Evolutionary conservation across 2,113 vertebrate species (phyloP).

Genomic region (Odocoileus hemionus): DNA sequence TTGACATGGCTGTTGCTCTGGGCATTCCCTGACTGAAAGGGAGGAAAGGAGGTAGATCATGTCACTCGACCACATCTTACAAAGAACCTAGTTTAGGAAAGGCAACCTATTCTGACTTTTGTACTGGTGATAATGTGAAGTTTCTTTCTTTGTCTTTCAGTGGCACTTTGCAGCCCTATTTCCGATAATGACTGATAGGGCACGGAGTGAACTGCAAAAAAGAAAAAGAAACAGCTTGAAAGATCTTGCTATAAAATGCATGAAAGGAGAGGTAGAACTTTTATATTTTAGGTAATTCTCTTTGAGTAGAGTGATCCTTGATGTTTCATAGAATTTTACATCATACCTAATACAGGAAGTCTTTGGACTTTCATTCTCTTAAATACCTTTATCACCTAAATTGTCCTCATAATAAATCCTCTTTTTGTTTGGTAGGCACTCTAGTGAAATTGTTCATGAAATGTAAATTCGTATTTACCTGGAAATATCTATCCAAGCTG

Average conservation of each 20-base stretch:
- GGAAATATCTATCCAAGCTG: not conserved
- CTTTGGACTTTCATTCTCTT: not conserved
- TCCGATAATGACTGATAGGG: constrained; percentile 45
- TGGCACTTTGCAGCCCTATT: constrained; percentile 9
- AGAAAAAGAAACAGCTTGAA: not conserved
- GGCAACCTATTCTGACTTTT: constrained; percentile 14
- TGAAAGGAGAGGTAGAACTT: not conserved
- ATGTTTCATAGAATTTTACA: not conserved
- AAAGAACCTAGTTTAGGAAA: constrained; percentile 11
- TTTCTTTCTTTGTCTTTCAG: constrained; percentile 29
- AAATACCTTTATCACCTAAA: not conserved
- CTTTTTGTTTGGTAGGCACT: not conserved
- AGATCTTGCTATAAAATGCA: not conserved
- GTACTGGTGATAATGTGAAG: constrained; percentile 24
- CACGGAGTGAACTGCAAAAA: not conserved
- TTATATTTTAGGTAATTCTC: not conserved
- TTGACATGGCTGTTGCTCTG: not conserved
- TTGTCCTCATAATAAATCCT: not conserved
- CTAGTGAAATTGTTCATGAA: constrained; percentile 17
- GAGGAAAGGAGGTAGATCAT: not conserved
- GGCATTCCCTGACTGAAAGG: not conserved
- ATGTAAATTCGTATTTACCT: not conserved
- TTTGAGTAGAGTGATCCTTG: not conserved
- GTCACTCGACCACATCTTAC: not conserved
- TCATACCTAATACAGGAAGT: not conserved